phyloP scores from a whole-genome alignment of 2,113 vertebrate species.

The Plecotus auritus region DNA sequence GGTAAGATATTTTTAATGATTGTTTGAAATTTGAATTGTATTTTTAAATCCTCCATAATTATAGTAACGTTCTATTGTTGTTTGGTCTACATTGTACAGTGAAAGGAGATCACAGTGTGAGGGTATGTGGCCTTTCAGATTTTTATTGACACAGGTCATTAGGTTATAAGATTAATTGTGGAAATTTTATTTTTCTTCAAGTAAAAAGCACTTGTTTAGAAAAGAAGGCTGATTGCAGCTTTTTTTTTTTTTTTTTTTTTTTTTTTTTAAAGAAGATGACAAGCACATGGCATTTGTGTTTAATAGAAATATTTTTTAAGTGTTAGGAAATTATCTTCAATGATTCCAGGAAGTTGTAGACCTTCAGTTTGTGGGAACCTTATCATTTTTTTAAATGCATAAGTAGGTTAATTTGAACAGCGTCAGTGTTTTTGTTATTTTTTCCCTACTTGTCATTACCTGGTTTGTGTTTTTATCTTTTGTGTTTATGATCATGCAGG shows the following conservation, averaged over 20 bases:
- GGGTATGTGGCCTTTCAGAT: neutral
- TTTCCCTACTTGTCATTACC: conserved; percentile 33
- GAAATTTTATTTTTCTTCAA: conserved; percentile 25
- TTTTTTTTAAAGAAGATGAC: neutral
- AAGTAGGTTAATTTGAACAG: conserved; percentile 10
- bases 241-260: neutral
- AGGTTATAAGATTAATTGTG: conserved; percentile 21
- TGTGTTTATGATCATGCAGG: conserved; percentile 61
- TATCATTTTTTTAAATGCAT: conserved; percentile 27
- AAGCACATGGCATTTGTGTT: neutral
- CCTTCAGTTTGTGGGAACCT: neutral
- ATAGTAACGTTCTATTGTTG: neutral
- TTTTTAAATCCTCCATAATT: conserved; percentile 15
- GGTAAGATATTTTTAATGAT: conserved; percentile 5
- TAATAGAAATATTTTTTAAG: conserved; percentile 23
- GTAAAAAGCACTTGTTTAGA: neutral
- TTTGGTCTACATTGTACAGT: neutral
- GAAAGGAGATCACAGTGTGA: neutral
- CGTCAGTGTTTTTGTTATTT: neutral
- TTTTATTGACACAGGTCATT: neutral
- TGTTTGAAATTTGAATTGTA: conserved; percentile 14
- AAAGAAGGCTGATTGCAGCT: neutral
- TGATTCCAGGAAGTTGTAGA: conserved; percentile 5
- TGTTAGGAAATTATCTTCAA: neutral
- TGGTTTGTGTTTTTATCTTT: conserved; percentile 49